Evolutionary conservation across 2,797 vertebrate species (phyloP).

Genomic region (Sandelia bainsii): DNA sequence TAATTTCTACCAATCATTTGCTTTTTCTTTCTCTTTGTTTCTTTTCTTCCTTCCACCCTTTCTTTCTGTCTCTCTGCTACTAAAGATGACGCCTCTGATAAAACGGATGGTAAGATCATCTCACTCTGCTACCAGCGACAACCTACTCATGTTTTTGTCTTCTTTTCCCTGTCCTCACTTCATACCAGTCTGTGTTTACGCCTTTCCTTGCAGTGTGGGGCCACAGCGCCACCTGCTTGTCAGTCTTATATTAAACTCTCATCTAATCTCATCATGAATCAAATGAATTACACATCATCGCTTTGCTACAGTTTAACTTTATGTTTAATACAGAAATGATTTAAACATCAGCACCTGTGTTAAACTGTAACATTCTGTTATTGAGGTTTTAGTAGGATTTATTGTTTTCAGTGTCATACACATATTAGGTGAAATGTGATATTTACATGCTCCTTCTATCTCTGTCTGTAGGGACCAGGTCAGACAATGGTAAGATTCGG

Average conservation of each 20-base stretch:
- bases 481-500: conserved; percentile 91
- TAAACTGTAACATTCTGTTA: conserved; percentile 6
- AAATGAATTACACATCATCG: conserved; percentile 42
- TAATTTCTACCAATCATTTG: conserved; percentile 34
- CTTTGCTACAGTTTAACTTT: conserved; percentile 40
- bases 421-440: conserved; percentile 18
- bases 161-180: conserved; percentile 46
- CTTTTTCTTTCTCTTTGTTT: conserved; percentile 19
- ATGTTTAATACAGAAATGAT: neutral
- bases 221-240: conserved; percentile 74
- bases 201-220: conserved; percentile 30
- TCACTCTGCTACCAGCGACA: conserved; percentile 61
- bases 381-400: conserved; percentile 20
- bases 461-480: conserved; percentile 87
- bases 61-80: conserved; percentile 70
- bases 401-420: neutral
- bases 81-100: conserved; percentile 99
- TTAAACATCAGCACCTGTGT: conserved; percentile 22
- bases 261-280: conserved; percentile 39
- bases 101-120: conserved; percentile 97
- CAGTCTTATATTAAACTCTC: conserved; percentile 7
- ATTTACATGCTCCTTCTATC: conserved; percentile 69
- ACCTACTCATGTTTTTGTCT: conserved; percentile 44
- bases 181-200: conserved; percentile 42
- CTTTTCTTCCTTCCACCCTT: conserved; percentile 14